Conservation (phyloP, 2,888 invertebrate genomes). For the Thumatha senex region DNA sequence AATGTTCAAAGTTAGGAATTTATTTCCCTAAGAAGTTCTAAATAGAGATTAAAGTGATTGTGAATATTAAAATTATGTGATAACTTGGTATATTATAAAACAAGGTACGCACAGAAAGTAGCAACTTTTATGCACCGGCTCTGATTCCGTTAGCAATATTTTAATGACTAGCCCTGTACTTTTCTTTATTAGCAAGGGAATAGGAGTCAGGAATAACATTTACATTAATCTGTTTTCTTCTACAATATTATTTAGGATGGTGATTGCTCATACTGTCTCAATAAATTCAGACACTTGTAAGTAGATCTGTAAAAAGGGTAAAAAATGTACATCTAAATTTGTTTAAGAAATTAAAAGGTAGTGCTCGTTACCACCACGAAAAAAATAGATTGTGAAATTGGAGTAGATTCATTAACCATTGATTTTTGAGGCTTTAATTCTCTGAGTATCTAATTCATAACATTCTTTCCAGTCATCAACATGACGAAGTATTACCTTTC, state of each 20-base stretch:
- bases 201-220: neutral
- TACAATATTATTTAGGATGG: no score
- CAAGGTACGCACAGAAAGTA: constrained; percentile 27
- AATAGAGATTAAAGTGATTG: constrained; percentile 47
- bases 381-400: no score
- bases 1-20: constrained; percentile 57
- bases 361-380: no score
- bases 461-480: constrained; percentile 50
- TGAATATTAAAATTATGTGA: constrained; percentile 51
- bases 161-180: neutral
- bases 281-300: neutral
- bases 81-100: constrained; percentile 16
- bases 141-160: constrained; percentile 5
- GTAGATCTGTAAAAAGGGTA: no score
- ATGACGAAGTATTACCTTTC: constrained; percentile 62
- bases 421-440: neutral
- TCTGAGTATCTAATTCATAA: neutral
- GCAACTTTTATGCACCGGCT: constrained; percentile 8
- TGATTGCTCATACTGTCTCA: neutral
- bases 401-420: neutral
- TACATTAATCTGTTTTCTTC: no score
- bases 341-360: no score
- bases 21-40: constrained; percentile 40
- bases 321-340: no score
- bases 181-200: neutral